Evolutionary conservation across 2,797 vertebrate genomes (phyloP), one percentile per base, ranked within the genome.

Genomic region (Sebastes cheni): DNA sequence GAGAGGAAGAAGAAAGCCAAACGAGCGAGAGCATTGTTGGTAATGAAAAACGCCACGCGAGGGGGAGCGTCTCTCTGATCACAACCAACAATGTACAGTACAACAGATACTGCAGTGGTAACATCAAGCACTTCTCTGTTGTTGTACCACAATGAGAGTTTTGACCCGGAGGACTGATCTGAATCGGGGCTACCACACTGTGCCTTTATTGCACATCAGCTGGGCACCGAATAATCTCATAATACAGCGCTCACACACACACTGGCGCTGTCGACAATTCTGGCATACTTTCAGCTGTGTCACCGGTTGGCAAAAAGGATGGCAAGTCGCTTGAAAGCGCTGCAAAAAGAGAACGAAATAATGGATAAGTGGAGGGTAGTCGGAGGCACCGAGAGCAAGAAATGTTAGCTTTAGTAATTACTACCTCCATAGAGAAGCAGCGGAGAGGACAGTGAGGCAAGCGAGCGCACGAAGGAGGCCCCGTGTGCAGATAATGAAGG

Each of bases 361-460:
- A 85, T 60, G 75, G 64, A 72, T 67, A 89, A 85, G 83, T 79
- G 73, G 65, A 88, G 79, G 80, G 80, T 86, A 86, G 90, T 75
- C 59, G 75, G 82, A 92, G 77, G 89, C 86, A 83, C 67, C 82
- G 89, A 92, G 91, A 91, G 81, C 85, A 79, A 91, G 91, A 93
- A 92, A 91, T 91, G 92, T 94, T 94, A 91, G 93, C 90, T 96
- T 93, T 93, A 88, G 94, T 96, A 96, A 96, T 96, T 96, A 94
- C 94, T 94, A 94, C 93, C 93, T 96, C 91, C 88, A 89, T 89
- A 79, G 91, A 93, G 92, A 87, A 91, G 93, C 92, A 87, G 85
- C 65, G 87, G 91, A 92, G 91, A 94, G 94, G 92, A 93, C 93
- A 90, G 92, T 90, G 86, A 94, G 91, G 90, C 91, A 89, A 91